Percentiles rank a stretch among this genome's conserved stretches.
phyloP scores from a whole-genome alignment of 2,888 invertebrate species.

The Sisyra nigra region DNA sequence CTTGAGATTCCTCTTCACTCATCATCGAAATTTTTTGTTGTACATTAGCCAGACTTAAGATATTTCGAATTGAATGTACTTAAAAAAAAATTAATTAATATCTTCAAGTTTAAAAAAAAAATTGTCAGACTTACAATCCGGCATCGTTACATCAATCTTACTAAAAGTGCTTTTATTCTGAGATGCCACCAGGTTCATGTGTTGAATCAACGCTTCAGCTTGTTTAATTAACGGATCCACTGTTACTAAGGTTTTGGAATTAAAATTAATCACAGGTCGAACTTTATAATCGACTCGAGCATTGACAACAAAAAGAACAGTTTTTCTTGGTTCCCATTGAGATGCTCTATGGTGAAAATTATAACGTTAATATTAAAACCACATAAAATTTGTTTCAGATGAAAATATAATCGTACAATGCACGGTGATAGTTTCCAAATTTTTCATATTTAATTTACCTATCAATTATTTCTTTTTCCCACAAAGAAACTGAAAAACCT shows the following conservation, averaged over 20 bases:
- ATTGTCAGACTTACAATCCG: slow-evolving; percentile 22
- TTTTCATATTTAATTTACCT: no score
- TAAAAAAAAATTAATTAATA: not conserved
- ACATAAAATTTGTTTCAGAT: no score
- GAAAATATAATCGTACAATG: no score
- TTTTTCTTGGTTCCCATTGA: slow-evolving; percentile 49
- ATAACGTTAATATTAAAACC: no score
- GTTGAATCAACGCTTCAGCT: slow-evolving; percentile 35
- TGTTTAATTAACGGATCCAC: slow-evolving; percentile 56
- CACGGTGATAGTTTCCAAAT: no score
- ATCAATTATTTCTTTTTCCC: slow-evolving; percentile 54
- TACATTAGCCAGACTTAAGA: not conserved
- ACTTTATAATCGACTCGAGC: slow-evolving; percentile 33
- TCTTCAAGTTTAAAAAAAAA: not conserved
- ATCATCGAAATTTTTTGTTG: not conserved
- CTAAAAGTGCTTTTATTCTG: slow-evolving; percentile 21
- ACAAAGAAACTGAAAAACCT: slow-evolving; percentile 43
- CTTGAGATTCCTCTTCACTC: no score
- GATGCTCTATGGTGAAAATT: slow-evolving; percentile 30
- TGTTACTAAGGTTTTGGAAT: slow-evolving; percentile 44
- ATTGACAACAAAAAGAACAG: slow-evolving; percentile 57
- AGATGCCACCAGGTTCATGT: slow-evolving; percentile 28
- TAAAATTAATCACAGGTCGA: slow-evolving; percentile 30
- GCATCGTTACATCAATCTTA: slow-evolving; percentile 20
- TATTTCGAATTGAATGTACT: not conserved